Conservation (phyloP, 2,888 invertebrate genomes). For the Octonoba sinensis region DNA sequence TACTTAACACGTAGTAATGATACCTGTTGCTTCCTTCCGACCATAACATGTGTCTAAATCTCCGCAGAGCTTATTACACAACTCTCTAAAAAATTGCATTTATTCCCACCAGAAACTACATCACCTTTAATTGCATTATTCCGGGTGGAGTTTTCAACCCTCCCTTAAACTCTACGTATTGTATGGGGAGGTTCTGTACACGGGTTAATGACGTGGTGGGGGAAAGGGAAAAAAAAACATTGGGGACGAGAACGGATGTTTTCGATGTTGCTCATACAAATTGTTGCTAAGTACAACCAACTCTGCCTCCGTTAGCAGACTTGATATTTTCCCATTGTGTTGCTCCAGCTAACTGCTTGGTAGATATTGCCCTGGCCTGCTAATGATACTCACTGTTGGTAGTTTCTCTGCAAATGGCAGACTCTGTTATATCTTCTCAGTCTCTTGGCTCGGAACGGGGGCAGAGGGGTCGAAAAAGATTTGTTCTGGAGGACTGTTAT, state of each 20-base stretch:
- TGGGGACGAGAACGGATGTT: constrained; percentile 48
- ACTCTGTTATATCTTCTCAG: constrained; percentile 21
- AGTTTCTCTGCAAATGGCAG: constrained; percentile 54
- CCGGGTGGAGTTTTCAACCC: neutral
- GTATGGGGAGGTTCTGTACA: constrained; percentile 16
- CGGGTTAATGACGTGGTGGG: constrained; percentile 32
- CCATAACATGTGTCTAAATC: too few species aligned
- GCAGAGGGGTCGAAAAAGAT: neutral
- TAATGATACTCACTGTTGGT: constrained; percentile 36
- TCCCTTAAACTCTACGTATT: neutral
- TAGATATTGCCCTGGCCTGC: constrained; percentile 35
- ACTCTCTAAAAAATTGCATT: constrained; percentile 22
- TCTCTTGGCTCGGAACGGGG: neutral
- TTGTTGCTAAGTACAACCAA: constrained; percentile 41
- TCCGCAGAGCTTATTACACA: constrained; percentile 22
- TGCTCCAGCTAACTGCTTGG: constrained; percentile 38
- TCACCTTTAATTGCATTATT: constrained; percentile 44
- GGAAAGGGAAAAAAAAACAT: neutral
- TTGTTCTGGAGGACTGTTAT: constrained; percentile 52
- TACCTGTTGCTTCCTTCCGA: constrained; percentile 20
- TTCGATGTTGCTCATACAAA: constrained; percentile 57
- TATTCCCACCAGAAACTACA: constrained; percentile 39
- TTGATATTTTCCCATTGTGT: constrained; percentile 51
- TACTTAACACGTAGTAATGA: constrained; percentile 30
- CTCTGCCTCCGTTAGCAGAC: constrained; percentile 25